Evolutionary conservation across 2,113 vertebrate genomes (phyloP).

Genomic region (Ailurus styani): DNA sequence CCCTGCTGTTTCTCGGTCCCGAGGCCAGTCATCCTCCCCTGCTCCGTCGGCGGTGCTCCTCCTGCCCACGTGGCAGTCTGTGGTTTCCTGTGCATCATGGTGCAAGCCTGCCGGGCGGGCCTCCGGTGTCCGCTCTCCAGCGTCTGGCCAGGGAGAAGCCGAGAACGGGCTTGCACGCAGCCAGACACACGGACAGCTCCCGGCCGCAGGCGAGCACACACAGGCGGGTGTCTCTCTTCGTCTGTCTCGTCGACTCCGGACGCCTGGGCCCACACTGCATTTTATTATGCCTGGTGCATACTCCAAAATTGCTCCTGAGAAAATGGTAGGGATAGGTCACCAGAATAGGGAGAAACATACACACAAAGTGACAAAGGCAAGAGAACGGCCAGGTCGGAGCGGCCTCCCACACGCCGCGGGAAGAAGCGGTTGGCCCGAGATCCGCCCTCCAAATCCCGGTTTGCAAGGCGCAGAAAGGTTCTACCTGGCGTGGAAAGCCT

Average conservation of each 20-base stretch:
- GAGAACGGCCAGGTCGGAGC: background rate
- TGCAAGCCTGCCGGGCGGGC: background rate
- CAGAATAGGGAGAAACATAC: background rate
- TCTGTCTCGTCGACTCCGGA: background rate
- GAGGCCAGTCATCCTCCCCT: background rate
- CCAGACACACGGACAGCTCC: background rate
- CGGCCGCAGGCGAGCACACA: background rate
- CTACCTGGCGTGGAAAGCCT: background rate
- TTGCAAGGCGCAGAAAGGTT: background rate
- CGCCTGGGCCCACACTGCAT: background rate
- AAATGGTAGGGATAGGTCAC: background rate
- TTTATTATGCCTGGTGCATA: background rate
- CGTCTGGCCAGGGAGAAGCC: background rate
- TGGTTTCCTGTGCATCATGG: background rate
- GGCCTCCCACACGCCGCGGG: background rate
- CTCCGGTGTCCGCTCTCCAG: background rate
- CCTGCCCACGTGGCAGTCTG: accelerated
- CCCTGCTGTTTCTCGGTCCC: background rate
- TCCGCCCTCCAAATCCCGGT: background rate
- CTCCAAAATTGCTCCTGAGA: background rate
- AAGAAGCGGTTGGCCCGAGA: background rate
- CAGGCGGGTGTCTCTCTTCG: background rate
- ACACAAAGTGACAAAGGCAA: background rate
- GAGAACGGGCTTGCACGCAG: background rate
- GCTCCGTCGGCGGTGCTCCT: background rate